phyloP scores from a whole-genome alignment of 2,113 vertebrate genomes.

The Arothron firmamentum region DNA sequence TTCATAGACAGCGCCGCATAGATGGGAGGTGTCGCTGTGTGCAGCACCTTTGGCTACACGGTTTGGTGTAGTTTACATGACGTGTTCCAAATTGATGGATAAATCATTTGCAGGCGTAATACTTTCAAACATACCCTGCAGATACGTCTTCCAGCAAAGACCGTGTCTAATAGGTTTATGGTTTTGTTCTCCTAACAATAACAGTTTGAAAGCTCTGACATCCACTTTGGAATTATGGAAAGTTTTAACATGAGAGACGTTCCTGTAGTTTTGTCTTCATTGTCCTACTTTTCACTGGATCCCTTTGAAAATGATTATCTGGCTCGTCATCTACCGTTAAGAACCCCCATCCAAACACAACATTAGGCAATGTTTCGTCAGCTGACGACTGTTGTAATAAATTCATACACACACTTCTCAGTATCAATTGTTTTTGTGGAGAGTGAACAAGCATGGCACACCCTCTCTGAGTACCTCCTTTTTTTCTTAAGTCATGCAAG shows the following conservation, averaged over 20 bases:
- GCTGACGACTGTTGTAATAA: constrained; percentile 45
- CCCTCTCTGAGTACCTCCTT: constrained; percentile 62
- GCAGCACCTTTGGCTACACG: constrained; percentile 51
- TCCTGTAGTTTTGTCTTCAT: constrained; percentile 11
- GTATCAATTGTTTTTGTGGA: constrained; percentile 61
- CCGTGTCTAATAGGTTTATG: constrained; percentile 25
- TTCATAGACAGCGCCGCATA: constrained; percentile 35
- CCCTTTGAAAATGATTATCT: constrained; percentile 27
- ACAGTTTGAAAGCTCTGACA: constrained; percentile 27
- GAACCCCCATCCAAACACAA: constrained; percentile 39
- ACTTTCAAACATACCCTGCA: constrained; percentile 47
- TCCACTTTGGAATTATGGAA: constrained; percentile 19
- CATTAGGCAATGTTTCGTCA: constrained; percentile 57
- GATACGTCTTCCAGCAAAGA: constrained; percentile 29
- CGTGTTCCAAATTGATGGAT: constrained; percentile 52
- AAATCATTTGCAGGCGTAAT: constrained; percentile 44
- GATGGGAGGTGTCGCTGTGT: constrained; percentile 45
- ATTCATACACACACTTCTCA: constrained; percentile 56
- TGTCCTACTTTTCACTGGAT: constrained; percentile 26
- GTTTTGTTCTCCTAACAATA: constrained; percentile 39
- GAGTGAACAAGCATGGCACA: constrained; percentile 64
- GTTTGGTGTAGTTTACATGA: constrained; percentile 45
- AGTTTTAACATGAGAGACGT: constrained; percentile 21
- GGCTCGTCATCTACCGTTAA: constrained; percentile 33
- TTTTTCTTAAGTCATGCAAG: constrained; percentile 63